These are phyloP conservation scores for Psephotus haematonotus DNA, from an alignment of 2,113 vertebrate species.

Conservation along the genomic window DNA sequence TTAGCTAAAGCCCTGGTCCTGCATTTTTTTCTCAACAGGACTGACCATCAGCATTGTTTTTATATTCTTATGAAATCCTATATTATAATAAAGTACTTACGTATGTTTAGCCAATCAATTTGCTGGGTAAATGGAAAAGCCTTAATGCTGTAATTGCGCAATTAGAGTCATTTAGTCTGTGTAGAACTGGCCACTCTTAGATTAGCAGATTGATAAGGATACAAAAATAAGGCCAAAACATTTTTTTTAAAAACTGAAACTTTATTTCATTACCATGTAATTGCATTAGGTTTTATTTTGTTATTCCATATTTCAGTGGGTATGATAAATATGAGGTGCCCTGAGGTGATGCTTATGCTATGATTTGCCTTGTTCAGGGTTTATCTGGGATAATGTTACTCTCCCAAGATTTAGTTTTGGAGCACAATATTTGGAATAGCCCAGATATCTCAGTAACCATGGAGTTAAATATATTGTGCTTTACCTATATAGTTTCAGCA, in stretches of 20 bases:
- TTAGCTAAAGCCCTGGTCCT: neutral
- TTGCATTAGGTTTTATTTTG: constrained; percentile 60
- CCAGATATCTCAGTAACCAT: neutral
- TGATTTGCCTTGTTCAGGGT: neutral
- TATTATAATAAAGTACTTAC: constrained; percentile 45
- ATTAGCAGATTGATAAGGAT: constrained; percentile 66
- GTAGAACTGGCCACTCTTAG: constrained; percentile 37
- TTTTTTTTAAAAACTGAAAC: constrained; percentile 37
- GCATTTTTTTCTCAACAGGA: constrained; percentile 1
- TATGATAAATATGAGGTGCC: constrained; percentile 48
- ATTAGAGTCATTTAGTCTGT: constrained; percentile 38
- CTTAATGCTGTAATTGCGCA: constrained; percentile 45
- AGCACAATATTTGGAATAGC: neutral
- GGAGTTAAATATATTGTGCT: neutral
- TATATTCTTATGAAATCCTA: constrained; percentile 32
- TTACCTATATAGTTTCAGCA: neutral
- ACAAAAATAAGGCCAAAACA: constrained; percentile 38
- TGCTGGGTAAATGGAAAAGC: constrained; percentile 43
- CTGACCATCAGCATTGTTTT: neutral
- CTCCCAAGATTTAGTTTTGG: neutral
- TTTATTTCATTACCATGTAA: constrained; percentile 62
- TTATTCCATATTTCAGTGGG: constrained; percentile 48
- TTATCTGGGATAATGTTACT: neutral
- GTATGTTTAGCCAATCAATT: constrained; percentile 51
- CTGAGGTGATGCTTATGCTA: neutral